These are phyloP conservation scores for Zosterops japonicus DNA, from an alignment of 2,113 vertebrate genomes.

Conservation along the genomic window DNA sequence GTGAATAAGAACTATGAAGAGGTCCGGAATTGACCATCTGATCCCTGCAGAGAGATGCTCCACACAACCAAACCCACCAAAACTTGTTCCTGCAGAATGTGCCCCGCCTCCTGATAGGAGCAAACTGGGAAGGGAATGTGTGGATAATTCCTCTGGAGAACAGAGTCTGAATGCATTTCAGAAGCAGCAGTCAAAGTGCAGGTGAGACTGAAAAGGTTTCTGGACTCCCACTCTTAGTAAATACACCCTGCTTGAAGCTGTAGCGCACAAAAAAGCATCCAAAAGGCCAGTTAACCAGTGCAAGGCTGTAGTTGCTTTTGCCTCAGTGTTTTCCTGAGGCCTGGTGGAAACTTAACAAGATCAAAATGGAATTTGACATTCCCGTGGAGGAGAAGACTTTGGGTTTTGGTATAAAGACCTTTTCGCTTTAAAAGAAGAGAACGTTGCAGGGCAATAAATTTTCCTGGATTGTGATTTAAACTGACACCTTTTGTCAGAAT, in stretches of 20 bases:
- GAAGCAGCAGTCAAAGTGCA: neutral
- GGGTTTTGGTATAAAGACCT: neutral
- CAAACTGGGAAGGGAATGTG: neutral
- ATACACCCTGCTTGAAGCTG: neutral
- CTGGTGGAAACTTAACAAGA: neutral
- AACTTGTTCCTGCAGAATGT: neutral
- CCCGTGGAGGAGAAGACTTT: neutral
- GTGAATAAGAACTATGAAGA: slow-evolving; percentile 62
- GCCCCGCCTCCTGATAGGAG: neutral
- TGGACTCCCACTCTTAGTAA: neutral
- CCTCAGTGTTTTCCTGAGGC: neutral
- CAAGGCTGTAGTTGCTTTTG: neutral
- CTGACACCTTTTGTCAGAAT: neutral
- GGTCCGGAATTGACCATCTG: slow-evolving; percentile 13
- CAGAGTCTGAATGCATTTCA: neutral
- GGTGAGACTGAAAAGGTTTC: neutral
- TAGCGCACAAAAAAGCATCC: neutral
- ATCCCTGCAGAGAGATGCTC: neutral
- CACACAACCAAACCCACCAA: neutral
- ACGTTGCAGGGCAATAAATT: neutral
- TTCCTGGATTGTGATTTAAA: neutral
- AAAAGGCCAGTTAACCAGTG: neutral
- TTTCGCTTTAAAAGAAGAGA: neutral
- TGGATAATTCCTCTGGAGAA: neutral
- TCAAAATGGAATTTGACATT: neutral